Percentiles rank a stretch among this genome's conserved stretches.
phyloP scores from a whole-genome alignment of 2,797 vertebrate species.

The Tenualosa thibaudeaui region DNA sequence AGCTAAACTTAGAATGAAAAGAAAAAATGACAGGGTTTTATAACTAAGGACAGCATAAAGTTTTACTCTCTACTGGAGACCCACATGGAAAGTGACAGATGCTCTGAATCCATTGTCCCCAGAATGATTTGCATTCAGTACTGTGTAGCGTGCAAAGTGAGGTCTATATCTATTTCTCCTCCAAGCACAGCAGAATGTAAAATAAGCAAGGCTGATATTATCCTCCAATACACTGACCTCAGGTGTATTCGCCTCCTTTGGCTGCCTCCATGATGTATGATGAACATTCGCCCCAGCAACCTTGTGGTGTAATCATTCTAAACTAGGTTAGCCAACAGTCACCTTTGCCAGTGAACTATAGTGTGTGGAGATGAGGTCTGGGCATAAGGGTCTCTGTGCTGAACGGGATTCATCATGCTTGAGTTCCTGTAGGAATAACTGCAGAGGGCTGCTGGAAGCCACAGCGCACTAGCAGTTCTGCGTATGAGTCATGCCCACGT shows the following conservation, averaged over 20 bases:
- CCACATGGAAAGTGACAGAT: not conserved
- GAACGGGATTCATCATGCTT: conserved; percentile 53
- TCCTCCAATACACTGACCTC: not conserved
- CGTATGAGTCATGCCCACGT: not conserved
- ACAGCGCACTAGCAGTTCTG: not conserved
- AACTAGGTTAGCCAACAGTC: conserved; percentile 62
- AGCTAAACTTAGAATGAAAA: conserved; percentile 41
- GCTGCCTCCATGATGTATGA: conserved; percentile 67
- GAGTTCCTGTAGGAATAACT: conserved; percentile 37
- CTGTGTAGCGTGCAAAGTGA: not conserved
- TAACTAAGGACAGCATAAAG: not conserved
- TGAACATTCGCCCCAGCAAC: conserved; percentile 64
- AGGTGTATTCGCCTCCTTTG: conserved; percentile 39
- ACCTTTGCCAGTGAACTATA: conserved; percentile 55
- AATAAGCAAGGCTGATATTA: not conserved
- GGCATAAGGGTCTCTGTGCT: conserved; percentile 44
- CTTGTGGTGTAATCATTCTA: conserved; percentile 65
- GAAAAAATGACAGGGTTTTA: not conserved
- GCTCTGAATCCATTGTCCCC: not conserved
- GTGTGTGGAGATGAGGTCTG: conserved; percentile 51
- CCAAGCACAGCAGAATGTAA: not conserved
- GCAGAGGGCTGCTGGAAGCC: not conserved
- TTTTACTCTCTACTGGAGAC: not conserved
- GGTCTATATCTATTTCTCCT: not conserved
- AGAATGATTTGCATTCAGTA: not conserved